These are phyloP conservation scores for Myrmecobius fasciatus DNA, from an alignment of 2,113 vertebrate species.

Conservation along the genomic window DNA sequence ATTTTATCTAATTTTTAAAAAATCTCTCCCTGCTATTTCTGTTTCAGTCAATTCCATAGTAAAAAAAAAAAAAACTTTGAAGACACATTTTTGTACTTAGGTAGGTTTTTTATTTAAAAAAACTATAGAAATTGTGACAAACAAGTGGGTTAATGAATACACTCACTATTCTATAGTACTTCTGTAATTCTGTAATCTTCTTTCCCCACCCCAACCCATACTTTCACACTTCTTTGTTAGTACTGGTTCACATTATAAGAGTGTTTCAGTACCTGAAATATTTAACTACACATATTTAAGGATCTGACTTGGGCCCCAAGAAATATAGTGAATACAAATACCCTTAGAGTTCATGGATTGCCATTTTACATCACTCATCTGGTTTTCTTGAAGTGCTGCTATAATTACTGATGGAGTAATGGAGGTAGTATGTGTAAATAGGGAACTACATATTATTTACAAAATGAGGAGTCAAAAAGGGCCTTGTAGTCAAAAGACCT, in stretches of 20 bases:
- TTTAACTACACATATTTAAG: neutral
- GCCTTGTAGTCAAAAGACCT: neutral
- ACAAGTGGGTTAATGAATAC: neutral
- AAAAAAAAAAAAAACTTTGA: accelerated
- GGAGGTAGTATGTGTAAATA: neutral
- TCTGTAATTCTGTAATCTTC: neutral
- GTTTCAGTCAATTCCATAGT: neutral
- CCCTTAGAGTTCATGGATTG: accelerated
- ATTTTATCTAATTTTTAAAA: neutral
- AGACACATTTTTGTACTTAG: conserved; percentile 58
- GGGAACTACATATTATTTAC: neutral
- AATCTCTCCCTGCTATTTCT: neutral
- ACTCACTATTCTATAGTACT: neutral
- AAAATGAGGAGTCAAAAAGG: neutral
- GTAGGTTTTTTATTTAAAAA: conserved; percentile 31
- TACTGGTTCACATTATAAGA: neutral
- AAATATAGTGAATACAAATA: neutral
- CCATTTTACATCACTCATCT: neutral
- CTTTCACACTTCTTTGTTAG: neutral
- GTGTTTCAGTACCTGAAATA: neutral
- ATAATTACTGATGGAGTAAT: neutral
- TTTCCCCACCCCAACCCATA: no score
- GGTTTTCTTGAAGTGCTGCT: neutral
- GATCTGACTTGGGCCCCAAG: neutral
- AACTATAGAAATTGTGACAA: conserved; percentile 61